Conservation (phyloP, 2,888 invertebrate genomes). For the Pyrrhosoma nymphula region DNA sequence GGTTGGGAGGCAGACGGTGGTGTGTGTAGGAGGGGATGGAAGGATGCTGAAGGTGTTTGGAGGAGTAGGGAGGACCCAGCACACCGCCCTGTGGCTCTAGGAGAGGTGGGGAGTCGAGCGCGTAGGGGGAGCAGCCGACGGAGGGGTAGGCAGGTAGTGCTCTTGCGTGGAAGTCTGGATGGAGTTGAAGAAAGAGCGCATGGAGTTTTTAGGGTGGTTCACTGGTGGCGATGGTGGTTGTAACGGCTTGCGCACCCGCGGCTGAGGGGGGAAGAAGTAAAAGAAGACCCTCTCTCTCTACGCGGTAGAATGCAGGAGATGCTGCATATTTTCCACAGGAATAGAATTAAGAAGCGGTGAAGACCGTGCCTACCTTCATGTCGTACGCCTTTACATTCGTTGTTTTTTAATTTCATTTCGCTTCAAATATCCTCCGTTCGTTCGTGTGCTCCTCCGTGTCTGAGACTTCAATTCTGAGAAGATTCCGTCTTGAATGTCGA, state of each 20-base stretch:
- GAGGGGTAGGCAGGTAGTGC: neutral
- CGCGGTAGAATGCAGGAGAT: neutral
- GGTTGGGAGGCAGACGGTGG: neutral
- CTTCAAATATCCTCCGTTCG: no score
- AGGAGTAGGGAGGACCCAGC: neutral
- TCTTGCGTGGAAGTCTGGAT: no score
- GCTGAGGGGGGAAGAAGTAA: neutral
- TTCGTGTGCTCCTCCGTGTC: no score
- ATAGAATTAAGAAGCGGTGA: neutral
- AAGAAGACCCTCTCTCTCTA: neutral
- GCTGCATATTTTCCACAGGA: neutral
- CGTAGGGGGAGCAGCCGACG: no score
- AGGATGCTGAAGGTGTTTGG: neutral
- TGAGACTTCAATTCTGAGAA: no score
- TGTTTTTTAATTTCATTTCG: no score
- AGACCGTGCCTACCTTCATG: neutral
- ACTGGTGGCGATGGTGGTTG: no score
- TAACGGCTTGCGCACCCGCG: neutral
- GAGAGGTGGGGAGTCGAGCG: no score
- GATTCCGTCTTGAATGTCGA: no score
- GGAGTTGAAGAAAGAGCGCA: no score
- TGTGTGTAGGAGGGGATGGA: neutral
- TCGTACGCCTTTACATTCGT: no score
- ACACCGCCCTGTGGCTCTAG: neutral
- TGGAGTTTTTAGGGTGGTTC: no score